Base-by-base conservation (phyloP, 2,888 invertebrate species). In the Monopis laevigella region DNA sequence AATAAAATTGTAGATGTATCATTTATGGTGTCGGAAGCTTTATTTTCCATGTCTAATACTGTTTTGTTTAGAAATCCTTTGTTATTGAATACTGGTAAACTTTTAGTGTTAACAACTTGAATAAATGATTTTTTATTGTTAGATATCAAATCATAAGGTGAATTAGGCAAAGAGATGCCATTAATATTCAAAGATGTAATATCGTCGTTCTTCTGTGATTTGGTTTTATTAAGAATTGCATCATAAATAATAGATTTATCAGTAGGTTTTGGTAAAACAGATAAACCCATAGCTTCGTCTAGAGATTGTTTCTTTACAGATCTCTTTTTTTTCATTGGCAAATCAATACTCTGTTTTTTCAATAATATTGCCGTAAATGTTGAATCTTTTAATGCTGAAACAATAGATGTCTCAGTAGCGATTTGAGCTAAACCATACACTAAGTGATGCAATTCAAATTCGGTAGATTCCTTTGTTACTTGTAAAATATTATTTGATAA, bases 351-450 rank as follows among this genome's bases (percentile, higher is more conserved):
- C 50, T 78, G 78, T 45, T 73, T 78, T 47, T 73, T 80, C 19
- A 77, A 77, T 30, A 80, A 50, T 2, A 74, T 66, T 34, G 65
- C 52, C 8, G 78, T 62, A 46, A 77, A 80, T 5, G 78, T 80
- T 4, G 67, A 71, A 47, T 80, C 80, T 54, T 77, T 78, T 42
- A 80, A 54, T 14, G 78, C 77, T 16, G 80, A 69, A 2, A 80
- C 67, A 44, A 80, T 78, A 1, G 80, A 75, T 7, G 75, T 62
- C 54, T 80, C 80, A 30, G 80, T 75, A 30, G 80, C 69, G 45
- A 80, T 75, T 62, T 77, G 78, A n/a, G 72, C 67, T 48, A 80
- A 54, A 4, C 80, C 80, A 47, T 77, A 80, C 4, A 80, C 77
- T 26, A 80, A 52, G 10, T 78, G 63, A 56, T 80, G 80, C 4